A percentile compares a stretch with the other conserved stretches of the same genome.
These are phyloP conservation scores for Drosophila novamexicana DNA, from an alignment of 1,140 invertebrate genomes.

Conservation along the genomic window DNA sequence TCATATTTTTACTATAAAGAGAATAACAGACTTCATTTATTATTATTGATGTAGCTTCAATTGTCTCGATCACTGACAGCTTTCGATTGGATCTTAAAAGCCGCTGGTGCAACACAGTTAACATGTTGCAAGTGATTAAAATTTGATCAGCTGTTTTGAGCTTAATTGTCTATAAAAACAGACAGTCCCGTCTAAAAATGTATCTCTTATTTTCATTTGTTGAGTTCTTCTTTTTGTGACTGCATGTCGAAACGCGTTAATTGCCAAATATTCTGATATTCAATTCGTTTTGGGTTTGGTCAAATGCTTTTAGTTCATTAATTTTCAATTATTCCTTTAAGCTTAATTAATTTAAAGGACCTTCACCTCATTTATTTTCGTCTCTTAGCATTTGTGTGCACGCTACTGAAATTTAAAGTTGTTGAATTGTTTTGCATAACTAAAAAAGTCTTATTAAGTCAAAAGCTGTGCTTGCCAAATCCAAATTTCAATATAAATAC, in stretches of 20 bases:
- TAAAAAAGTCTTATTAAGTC: background rate
- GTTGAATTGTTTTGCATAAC: background rate
- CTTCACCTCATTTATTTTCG: too few relatives aligned
- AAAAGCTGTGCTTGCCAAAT: slow-evolving; percentile 15
- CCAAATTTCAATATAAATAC: slow-evolving; percentile 15
- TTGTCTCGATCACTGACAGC: slow-evolving; percentile 10
- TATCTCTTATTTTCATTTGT: background rate
- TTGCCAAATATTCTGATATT: too few relatives aligned
- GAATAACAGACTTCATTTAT: background rate
- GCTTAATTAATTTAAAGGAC: background rate
- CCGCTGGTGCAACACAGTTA: background rate
- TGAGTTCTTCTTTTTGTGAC: background rate
- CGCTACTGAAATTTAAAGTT: background rate
- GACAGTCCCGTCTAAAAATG: background rate
- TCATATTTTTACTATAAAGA: background rate
- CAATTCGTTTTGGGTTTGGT: background rate
- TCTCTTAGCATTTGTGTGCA: slow-evolving; percentile 5
- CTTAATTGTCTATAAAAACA: background rate
- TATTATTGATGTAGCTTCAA: slow-evolving; percentile 8
- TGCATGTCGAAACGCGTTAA: background rate
- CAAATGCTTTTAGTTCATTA: background rate
- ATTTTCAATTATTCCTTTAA: background rate
- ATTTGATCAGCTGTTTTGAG: background rate
- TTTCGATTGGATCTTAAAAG: background rate
- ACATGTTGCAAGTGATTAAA: background rate